phyloP scores from a whole-genome alignment of 1,140 invertebrate genomes.

The Thalassaphorura encarpata region DNA sequence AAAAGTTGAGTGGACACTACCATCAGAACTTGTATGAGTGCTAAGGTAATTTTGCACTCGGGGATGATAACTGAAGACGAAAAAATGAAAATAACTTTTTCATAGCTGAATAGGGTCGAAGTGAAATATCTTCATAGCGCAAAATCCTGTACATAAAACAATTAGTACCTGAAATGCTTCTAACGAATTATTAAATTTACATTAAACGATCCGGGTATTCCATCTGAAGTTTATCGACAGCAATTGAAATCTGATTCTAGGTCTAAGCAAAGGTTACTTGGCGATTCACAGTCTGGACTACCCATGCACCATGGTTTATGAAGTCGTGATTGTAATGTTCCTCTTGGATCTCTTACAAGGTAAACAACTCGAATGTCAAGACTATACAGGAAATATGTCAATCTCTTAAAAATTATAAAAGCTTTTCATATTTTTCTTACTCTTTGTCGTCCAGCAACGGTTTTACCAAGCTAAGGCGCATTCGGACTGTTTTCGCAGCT shows the following conservation, averaged over 20 bases:
- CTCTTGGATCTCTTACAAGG: constrained; percentile 16
- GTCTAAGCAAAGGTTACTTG: neutral
- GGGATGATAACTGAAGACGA: no score
- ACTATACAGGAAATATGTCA: neutral
- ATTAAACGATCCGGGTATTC: no score
- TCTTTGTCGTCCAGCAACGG: neutral
- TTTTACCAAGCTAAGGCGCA: neutral
- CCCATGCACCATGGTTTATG: neutral
- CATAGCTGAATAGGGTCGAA: no score
- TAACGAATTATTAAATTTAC: no score
- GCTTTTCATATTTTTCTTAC: neutral
- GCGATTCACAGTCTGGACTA: neutral
- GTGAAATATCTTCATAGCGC: no score
- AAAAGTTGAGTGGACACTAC: no score
- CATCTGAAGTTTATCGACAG: no score
- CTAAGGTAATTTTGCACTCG: no score
- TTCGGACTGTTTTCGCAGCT: constrained; percentile 10
- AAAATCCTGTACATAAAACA: no score
- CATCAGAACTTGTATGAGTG: no score
- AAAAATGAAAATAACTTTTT: no score
- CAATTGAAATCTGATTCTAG: neutral
- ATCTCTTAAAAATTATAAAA: neutral
- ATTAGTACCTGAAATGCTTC: no score
- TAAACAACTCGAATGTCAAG: constrained; percentile 5
- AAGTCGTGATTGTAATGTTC: neutral